Percentiles rank a stretch among this genome's conserved stretches.
Conservation (phyloP, 37 sponge, comb jelly and placozoan species). For the Cladorhizidae sp. region DNA sequence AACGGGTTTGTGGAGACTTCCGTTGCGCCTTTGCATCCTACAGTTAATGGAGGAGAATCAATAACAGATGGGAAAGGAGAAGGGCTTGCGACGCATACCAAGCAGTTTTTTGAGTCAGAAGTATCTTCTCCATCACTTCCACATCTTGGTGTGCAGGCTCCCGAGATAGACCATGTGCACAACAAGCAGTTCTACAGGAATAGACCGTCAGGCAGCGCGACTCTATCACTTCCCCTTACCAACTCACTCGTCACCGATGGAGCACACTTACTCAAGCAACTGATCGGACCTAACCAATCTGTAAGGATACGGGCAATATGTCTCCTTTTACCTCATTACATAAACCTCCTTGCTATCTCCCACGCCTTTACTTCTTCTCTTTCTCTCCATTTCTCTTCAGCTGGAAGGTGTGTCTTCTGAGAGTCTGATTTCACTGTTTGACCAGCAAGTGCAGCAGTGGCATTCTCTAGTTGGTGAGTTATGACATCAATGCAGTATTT, state of each 20-base stretch:
- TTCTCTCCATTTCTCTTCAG: not conserved
- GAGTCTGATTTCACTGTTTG: slow-evolving; percentile 7
- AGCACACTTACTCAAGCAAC: not conserved
- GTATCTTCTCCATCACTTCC: not conserved
- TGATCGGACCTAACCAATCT: not conserved
- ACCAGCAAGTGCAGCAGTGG: slow-evolving; percentile 23
- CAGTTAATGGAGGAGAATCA: not conserved
- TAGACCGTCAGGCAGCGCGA: slow-evolving; percentile 27
- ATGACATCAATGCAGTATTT: too few species aligned
- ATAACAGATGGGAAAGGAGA: not conserved
- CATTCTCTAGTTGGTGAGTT: slow-evolving; percentile 20
- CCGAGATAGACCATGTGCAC: not conserved
- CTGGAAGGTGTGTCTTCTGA: slow-evolving; percentile 23
- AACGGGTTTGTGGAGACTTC: slow-evolving; percentile 14
- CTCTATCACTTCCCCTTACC: slow-evolving; percentile 33
- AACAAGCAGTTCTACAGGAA: not conserved
- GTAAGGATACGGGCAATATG: not conserved
- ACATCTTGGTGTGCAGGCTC: slow-evolving; percentile 6
- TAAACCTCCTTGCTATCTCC: not conserved
- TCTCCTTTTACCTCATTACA: too few species aligned
- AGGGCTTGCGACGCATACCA: slow-evolving; percentile 24
- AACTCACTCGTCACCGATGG: not conserved
- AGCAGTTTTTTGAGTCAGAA: slow-evolving; percentile 8
- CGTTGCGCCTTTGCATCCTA: not conserved
- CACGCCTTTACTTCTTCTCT: not conserved